Conservation (phyloP, 2,113 vertebrate species). For the Chlorodrepanis virens region DNA sequence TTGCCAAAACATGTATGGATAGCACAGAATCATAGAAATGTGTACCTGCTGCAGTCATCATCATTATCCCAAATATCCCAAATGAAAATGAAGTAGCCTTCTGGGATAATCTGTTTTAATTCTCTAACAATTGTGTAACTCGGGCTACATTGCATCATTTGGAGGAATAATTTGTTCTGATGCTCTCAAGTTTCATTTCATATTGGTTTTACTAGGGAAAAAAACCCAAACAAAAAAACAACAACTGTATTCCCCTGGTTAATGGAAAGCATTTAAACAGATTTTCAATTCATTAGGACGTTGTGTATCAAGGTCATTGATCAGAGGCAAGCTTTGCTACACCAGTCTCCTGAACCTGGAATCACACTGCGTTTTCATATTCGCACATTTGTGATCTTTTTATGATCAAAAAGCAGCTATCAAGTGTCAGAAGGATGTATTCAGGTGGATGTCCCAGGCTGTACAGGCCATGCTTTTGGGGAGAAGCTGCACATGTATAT, state of each 20-base stretch:
- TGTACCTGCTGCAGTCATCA: background rate
- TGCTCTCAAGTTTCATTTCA: background rate
- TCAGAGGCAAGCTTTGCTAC: background rate
- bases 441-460: background rate
- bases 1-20: background rate
- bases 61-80: background rate
- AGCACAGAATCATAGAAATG: background rate
- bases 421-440: background rate
- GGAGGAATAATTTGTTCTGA: background rate
- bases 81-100: background rate
- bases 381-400: background rate
- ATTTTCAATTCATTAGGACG: background rate
- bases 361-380: background rate
- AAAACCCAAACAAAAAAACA: background rate
- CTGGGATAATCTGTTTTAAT: background rate
- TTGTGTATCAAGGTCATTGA: background rate
- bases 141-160: background rate
- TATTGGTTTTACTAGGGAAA: background rate
- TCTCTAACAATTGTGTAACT: background rate
- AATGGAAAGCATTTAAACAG: background rate
- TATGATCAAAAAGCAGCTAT: background rate
- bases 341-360: background rate
- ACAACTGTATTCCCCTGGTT: background rate
- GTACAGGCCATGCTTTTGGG: background rate
- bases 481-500: rapidly evolving